phyloP scores from a whole-genome alignment of 2,113 vertebrate species.

The Jaculus jaculus region DNA sequence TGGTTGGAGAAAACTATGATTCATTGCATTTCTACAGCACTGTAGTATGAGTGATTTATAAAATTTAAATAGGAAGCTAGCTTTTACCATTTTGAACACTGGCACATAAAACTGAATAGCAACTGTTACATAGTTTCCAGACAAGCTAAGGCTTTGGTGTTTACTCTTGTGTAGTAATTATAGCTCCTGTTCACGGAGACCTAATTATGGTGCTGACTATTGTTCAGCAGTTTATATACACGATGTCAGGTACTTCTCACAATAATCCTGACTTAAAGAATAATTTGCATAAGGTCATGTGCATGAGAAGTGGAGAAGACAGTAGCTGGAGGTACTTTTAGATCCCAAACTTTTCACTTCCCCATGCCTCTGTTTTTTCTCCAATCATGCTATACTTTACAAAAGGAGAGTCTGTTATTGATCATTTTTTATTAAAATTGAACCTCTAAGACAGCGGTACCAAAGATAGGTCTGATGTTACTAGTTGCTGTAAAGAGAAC shows the following conservation, averaged over 20 bases:
- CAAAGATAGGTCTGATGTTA: neutral
- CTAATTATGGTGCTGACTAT: neutral
- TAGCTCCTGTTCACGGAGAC: neutral
- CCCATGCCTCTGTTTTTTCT: neutral
- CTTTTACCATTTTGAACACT: constrained; percentile 26
- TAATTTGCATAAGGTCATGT: neutral
- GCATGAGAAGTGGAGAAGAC: neutral
- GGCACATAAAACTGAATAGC: constrained; percentile 17
- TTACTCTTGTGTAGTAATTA: constrained; percentile 41
- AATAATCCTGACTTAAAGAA: neutral
- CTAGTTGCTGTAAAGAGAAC: neutral
- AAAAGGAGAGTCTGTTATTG: neutral
- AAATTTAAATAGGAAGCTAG: neutral
- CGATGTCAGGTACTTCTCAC: constrained; percentile 10
- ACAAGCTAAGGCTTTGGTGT: neutral
- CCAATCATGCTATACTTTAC: neutral
- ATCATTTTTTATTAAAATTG: constrained; percentile 32
- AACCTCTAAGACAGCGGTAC: neutral
- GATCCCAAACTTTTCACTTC: neutral
- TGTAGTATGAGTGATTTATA: neutral
- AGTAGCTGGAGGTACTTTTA: neutral
- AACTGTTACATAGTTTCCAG: neutral
- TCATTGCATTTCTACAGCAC: neutral
- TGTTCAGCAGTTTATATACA: neutral
- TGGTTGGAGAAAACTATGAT: neutral